Percentiles rank a stretch among this genome's conserved stretches.
Evolutionary conservation across 2,797 vertebrate genomes (phyloP).

Genomic region (Cossypha niveicapilla): DNA sequence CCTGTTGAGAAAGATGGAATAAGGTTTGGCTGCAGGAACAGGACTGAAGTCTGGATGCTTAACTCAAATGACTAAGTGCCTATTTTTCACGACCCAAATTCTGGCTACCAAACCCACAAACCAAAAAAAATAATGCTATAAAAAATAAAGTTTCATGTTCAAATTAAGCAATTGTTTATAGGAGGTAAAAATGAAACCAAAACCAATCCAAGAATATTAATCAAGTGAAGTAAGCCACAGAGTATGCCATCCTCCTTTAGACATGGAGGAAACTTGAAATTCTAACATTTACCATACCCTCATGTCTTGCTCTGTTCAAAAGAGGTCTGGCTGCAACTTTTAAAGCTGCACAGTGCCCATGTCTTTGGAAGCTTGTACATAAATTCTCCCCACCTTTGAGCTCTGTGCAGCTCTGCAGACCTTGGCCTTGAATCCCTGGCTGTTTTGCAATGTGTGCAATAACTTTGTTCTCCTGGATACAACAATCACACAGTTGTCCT

Average conservation of each 20-base stretch:
- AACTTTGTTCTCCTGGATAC: background rate
- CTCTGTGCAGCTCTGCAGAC: background rate
- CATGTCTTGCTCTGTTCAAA: background rate
- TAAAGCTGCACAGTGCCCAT: background rate
- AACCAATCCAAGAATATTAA: background rate
- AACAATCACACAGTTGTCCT: background rate
- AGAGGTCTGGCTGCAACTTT: background rate
- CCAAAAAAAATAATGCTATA: rapidly evolving
- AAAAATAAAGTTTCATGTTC: background rate
- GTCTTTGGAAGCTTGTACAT: background rate
- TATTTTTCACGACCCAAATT: background rate
- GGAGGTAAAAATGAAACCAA: background rate
- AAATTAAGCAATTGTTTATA: background rate
- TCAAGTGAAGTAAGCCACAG: background rate
- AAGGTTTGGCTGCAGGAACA: background rate
- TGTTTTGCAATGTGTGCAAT: background rate
- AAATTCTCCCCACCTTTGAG: background rate
- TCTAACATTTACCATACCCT: background rate
- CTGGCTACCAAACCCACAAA: background rate
- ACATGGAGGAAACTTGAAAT: background rate
- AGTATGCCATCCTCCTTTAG: background rate
- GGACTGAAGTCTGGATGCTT: background rate
- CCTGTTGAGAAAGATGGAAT: background rate
- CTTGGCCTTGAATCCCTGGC: background rate
- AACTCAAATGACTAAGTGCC: background rate